Evolutionary conservation across 2,113 vertebrate species (phyloP).

Genomic region (Erythrolamprus reginae): DNA sequence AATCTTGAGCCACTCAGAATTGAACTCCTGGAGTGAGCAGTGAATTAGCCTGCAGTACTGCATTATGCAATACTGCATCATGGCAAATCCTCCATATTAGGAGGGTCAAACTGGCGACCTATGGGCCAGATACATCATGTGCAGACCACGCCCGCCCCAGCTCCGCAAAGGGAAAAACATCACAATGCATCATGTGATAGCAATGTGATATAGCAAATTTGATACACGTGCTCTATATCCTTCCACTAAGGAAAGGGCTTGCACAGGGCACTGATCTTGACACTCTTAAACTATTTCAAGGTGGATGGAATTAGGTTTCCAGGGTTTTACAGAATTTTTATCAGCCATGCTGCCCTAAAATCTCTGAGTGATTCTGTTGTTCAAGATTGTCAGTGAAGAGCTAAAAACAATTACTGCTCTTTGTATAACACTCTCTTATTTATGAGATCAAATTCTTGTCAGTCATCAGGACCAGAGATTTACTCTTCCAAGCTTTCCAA

Average conservation of each 20-base stretch:
- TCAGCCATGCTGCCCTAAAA: not conserved
- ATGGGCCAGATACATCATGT: too few species aligned
- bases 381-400: not conserved
- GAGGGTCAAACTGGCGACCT: too few species aligned
- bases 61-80: too few species aligned
- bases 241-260: not conserved
- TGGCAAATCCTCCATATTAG: too few species aligned
- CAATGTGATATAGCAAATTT: too few species aligned
- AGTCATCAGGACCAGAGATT: not conserved
- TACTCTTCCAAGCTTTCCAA: not conserved
- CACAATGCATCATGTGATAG: too few species aligned
- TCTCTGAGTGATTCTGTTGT: not conserved
- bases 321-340: not conserved
- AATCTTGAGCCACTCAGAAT: too few species aligned
- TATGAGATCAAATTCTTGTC: not conserved
- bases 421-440: not conserved
- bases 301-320: not conserved
- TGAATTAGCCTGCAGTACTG: too few species aligned
- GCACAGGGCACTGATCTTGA: not conserved
- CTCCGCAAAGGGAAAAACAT: too few species aligned
- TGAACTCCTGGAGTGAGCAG: too few species aligned
- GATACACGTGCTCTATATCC: not conserved
- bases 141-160: too few species aligned
- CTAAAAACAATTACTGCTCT: not conserved
- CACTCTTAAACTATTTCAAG: not conserved